Evolutionary conservation across 2,888 invertebrate genomes (phyloP), one percentile per base, ranked within the genome.

Genomic region (Alloplasta piceator): DNA sequence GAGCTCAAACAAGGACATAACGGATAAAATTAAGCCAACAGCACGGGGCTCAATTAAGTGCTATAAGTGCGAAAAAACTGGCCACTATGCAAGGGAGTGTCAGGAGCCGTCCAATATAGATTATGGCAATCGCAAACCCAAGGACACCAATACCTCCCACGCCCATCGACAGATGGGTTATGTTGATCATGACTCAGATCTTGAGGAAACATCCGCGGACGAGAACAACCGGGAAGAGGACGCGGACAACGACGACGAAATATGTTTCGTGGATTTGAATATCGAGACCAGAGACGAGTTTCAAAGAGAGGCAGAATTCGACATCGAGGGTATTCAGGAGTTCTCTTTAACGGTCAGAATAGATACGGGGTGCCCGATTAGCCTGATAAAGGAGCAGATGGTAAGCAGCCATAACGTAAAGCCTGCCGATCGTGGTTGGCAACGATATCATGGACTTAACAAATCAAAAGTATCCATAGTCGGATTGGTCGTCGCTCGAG

Each of bases 21-120:
- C 61, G 10, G 63, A 60, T 0, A 55, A 73, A 26, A 7, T 6
- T 0, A 80, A 73, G 26, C 7, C 50, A 50, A 56, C 72, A 5
- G 2, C 61, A n/a, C n/a, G n/a, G n/a, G n/a, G 80, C 7, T 14
- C 0, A 10, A 46, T 76, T 6, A 80, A 48, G 38, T 80, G 80
- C n/a, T 76, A 72, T n/a, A 76, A 55, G 9, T 76, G 71, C 46
- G 56, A 61, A 0, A 48, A 9, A 6, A 67, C 41, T 0, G 75
- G 75, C 0, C 76, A 80, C 14, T 71, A 60, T 38, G 75, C 76
- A 5, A 80, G 36, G 9, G 72, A 80, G 14, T 76, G 80, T 39
- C 60, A 71, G 5, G 6, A 5, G 0, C 46, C 58, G 9, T 4
- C 58, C 4, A 66, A 50, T 26, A 0, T 55, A 10, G 12, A 67